A percentile compares a stretch with the other conserved stretches of the same genome.
Conservation (phyloP, 2,888 invertebrate species). For the Seira ritae region DNA sequence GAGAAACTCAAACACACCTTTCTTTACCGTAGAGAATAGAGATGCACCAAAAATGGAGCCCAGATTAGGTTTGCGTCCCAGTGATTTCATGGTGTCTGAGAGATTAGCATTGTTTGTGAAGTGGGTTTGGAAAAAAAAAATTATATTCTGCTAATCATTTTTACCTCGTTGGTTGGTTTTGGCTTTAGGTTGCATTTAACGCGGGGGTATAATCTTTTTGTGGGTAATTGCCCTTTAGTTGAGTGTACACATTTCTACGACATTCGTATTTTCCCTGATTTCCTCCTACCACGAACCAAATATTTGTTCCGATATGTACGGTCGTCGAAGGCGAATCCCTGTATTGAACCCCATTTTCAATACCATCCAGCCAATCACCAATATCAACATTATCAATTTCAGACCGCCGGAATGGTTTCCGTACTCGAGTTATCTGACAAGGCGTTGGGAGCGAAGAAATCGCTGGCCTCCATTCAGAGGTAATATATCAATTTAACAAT, state of each 20-base stretch:
- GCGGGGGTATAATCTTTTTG: no score
- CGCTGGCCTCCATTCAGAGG: constrained; percentile 69
- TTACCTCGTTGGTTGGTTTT: no score
- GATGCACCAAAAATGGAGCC: neutral
- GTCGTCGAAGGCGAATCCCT: constrained; percentile 39
- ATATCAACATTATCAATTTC: constrained; percentile 25
- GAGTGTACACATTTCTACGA: no score
- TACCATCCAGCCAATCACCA: constrained; percentile 30
- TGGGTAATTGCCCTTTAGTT: no score
- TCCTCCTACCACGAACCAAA: no score
- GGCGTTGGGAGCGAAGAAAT: constrained; percentile 57
- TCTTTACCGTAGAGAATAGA: neutral
- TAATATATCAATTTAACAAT: neutral
- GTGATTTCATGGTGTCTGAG: constrained; percentile 6
- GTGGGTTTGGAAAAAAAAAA: no score
- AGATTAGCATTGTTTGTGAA: neutral
- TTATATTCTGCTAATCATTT: no score
- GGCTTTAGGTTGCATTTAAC: no score
- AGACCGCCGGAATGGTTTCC: constrained; percentile 64
- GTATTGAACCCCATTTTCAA: constrained; percentile 55
- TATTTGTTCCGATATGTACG: constrained; percentile 18
- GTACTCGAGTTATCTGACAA: constrained; percentile 32
- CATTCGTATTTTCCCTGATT: no score
- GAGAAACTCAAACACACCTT: neutral
- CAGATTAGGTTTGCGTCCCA: neutral